These are phyloP conservation scores for Siniperca knerii DNA, from an alignment of 2,113 vertebrate genomes.

Conservation along the genomic window DNA sequence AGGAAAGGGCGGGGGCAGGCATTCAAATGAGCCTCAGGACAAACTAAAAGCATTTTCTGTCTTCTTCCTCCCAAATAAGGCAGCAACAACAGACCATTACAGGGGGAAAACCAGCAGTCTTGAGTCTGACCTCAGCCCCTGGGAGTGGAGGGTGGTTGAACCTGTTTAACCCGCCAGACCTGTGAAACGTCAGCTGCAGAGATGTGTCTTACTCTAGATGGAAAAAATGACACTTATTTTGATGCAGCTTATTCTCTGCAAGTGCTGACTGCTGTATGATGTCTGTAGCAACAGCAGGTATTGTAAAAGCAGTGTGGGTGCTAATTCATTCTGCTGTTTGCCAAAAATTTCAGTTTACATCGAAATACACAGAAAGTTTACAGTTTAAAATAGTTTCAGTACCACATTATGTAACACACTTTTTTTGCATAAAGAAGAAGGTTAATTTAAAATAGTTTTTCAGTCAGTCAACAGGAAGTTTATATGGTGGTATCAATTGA, in stretches of 20 bases:
- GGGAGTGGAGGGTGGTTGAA: neutral
- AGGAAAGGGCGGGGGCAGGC: neutral
- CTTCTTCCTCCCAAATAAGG: conserved; percentile 18
- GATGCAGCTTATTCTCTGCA: neutral
- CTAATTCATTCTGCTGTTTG: neutral
- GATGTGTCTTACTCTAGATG: neutral
- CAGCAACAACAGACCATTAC: neutral
- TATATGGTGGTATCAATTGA: neutral
- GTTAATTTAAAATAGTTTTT: neutral
- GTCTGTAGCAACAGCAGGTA: neutral
- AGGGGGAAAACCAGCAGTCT: neutral
- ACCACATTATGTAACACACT: neutral
- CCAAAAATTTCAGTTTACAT: neutral
- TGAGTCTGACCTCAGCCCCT: neutral
- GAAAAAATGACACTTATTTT: conserved; percentile 8
- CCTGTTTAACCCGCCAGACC: conserved; percentile 10
- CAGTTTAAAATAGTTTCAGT: neutral
- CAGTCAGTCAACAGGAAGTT: neutral
- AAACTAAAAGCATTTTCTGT: conserved; percentile 7
- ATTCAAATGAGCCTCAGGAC: conserved; percentile 19
- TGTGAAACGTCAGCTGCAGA: conserved; percentile 22
- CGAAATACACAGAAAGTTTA: no score
- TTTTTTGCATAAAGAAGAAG: neutral
- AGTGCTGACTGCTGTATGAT: neutral
- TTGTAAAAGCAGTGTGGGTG: neutral